These are phyloP conservation scores for Machimus rusticus DNA, from an alignment of 2,888 invertebrate genomes.

Conservation along the genomic window DNA sequence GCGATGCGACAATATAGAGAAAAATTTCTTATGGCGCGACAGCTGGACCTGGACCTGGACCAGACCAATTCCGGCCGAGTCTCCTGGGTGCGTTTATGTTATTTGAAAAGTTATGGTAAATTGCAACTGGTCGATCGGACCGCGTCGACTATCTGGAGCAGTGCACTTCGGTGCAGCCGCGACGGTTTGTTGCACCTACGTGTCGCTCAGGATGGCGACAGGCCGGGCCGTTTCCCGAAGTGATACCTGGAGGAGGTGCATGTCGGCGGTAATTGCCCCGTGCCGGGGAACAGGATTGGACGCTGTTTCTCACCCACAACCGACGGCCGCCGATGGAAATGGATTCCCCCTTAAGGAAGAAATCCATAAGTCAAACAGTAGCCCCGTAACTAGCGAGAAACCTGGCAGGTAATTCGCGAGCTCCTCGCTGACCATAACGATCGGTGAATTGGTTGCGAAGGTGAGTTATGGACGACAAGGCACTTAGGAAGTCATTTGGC, in stretches of 20 bases:
- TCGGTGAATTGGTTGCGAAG: background rate
- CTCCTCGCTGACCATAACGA: background rate
- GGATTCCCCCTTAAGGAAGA: background rate
- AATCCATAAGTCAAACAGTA: background rate
- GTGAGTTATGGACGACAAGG: background rate
- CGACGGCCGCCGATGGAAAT: background rate
- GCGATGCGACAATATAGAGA: slow-evolving; percentile 1
- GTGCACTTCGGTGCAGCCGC: background rate
- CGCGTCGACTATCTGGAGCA: background rate
- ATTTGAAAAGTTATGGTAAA: slow-evolving; percentile 33
- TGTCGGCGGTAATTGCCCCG: background rate
- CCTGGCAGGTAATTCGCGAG: background rate
- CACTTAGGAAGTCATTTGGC: background rate
- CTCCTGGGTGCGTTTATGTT: slow-evolving; percentile 37
- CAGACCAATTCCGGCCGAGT: slow-evolving; percentile 3
- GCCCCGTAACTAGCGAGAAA: background rate
- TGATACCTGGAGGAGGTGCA: background rate
- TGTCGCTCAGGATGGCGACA: background rate
- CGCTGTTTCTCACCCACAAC: background rate
- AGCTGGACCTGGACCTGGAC: background rate
- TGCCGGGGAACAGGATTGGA: background rate
- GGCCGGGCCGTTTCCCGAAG: background rate
- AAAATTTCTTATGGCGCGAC: background rate
- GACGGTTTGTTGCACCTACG: background rate
- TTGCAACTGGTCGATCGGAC: background rate